Evolutionary conservation across 2,797 vertebrate species (phyloP).

Genomic region (Halcyon chelicuti): DNA sequence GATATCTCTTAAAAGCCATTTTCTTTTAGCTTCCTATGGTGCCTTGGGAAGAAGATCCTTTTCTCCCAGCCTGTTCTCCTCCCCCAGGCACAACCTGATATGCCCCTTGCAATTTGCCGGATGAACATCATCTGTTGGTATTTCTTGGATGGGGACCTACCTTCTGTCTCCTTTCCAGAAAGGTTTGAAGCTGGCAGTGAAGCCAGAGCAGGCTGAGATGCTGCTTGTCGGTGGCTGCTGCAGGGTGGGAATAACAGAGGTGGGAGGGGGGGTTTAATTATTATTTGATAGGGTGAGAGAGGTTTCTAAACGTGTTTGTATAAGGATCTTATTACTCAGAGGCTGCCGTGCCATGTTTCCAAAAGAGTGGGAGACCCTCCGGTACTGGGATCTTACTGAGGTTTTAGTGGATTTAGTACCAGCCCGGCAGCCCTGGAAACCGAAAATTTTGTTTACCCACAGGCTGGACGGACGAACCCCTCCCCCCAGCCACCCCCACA

Average conservation of each 20-base stretch:
- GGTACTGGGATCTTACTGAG: background rate
- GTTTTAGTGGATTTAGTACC: background rate
- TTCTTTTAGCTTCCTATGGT: background rate
- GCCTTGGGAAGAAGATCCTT: constrained; percentile 41
- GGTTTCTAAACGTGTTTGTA: background rate
- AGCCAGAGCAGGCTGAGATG: background rate
- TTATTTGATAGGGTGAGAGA: background rate
- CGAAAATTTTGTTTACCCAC: background rate
- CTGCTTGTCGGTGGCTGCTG: background rate
- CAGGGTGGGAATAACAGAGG: background rate
- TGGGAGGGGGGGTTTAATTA: background rate
- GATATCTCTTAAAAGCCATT: constrained; percentile 31
- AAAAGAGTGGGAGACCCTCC: background rate
- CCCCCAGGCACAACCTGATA: constrained; percentile 46
- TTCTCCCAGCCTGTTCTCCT: constrained; percentile 1
- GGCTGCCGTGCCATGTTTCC: background rate
- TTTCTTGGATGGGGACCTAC: constrained; percentile 28
- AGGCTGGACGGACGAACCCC: background rate
- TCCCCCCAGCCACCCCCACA: rapidly evolving
- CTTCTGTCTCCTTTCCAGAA: constrained; percentile 6
- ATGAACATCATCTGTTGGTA: constrained; percentile 44
- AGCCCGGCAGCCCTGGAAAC: background rate
- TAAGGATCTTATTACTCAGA: background rate
- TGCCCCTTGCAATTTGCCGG: constrained; percentile 29
- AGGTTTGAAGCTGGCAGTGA: background rate